These are phyloP conservation scores for Myopa testacea DNA, from an alignment of 2,888 invertebrate genomes.

Conservation along the genomic window DNA sequence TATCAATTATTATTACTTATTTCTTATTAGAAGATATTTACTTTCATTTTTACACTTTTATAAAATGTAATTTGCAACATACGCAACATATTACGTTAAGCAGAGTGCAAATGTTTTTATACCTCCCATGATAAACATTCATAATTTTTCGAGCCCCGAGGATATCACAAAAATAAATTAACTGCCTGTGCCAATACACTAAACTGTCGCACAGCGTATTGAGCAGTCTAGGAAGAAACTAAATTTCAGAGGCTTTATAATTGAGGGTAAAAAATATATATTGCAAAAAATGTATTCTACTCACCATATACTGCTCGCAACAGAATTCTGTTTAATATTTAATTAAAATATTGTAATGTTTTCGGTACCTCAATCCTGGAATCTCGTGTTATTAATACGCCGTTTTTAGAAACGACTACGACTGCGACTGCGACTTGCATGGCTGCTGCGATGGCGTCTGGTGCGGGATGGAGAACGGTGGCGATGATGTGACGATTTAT, in stretches of 20 bases:
- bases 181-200: neutral
- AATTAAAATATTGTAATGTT: slow-evolving; percentile 46
- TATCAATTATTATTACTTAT: no score
- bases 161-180: neutral
- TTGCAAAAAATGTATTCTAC: slow-evolving; percentile 1
- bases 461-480: slow-evolving; percentile 59
- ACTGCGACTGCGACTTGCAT: slow-evolving; percentile 64
- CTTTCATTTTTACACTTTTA: neutral
- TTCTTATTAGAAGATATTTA: neutral
- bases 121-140: neutral
- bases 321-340: slow-evolving; percentile 34
- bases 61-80: neutral
- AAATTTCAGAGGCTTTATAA: neutral
- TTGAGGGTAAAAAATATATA: neutral
- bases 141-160: neutral
- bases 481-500: slow-evolving; percentile 60
- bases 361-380: slow-evolving; percentile 56
- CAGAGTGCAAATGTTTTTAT: neutral
- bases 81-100: no score
- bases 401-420: slow-evolving; percentile 62
- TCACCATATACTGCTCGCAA: slow-evolving; percentile 30
- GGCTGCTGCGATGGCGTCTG: slow-evolving; percentile 55
- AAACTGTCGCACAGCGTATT: neutral
- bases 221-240: neutral
- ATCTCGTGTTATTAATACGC: slow-evolving; percentile 4